These are phyloP conservation scores for Drosophila quinaria DNA, from an alignment of 2,888 invertebrate species.

Conservation along the genomic window DNA sequence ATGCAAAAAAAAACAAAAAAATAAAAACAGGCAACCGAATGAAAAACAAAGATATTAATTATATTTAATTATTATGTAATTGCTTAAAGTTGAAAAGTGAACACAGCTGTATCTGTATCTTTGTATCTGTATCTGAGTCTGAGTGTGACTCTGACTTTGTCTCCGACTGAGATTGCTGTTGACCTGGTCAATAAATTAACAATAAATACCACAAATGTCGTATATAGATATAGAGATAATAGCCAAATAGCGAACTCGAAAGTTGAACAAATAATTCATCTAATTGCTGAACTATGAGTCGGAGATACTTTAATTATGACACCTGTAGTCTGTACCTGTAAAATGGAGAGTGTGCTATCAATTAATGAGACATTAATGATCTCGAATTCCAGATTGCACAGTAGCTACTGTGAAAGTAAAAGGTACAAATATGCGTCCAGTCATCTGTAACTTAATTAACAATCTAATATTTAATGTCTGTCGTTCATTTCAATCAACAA, in stretches of 20 bases:
- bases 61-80: conserved; percentile 50
- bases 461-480: conserved; percentile 6
- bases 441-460: conserved; percentile 21
- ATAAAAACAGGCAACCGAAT: conserved; percentile 1
- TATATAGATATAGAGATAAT: background rate
- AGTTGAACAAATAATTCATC: background rate
- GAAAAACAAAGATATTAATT: conserved; percentile 41
- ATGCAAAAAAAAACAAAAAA: conserved; percentile 6
- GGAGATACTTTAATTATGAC: conserved; percentile 38
- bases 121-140: background rate
- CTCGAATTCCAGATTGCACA: conserved; percentile 12
- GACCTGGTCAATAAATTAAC: conserved; percentile 55
- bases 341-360: conserved; percentile 13
- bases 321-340: conserved; percentile 22
- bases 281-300: conserved; percentile 33
- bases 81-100: conserved; percentile 20
- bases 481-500: conserved; percentile 6
- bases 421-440: conserved; percentile 22
- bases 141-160: background rate
- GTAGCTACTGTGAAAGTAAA: conserved; percentile 31
- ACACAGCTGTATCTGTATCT: conserved; percentile 22
- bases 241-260: background rate
- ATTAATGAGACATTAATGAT: conserved; percentile 40
- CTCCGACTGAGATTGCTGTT: conserved; percentile 1
- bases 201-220: conserved; percentile 29